Conservation (phyloP, 2,888 invertebrate species). For the Acrobasis consociella region DNA sequence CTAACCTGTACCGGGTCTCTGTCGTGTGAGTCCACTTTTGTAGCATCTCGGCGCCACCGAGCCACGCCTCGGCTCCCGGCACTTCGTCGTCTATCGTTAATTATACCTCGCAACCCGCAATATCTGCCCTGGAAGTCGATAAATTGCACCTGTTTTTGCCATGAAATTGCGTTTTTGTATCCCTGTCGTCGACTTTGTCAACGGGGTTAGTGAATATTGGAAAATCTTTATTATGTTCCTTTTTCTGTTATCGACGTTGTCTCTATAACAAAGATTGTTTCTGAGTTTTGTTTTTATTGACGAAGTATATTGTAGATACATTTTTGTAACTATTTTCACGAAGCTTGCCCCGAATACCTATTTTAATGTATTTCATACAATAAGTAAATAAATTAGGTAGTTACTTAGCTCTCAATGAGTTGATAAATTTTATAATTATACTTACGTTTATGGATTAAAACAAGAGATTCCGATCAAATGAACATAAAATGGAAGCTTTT, state of each 20-base stretch:
- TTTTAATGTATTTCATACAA: too few relatives aligned
- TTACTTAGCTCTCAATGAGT: too few relatives aligned
- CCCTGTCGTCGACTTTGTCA: slow-evolving; percentile 20
- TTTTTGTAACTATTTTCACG: too few relatives aligned
- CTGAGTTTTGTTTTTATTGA: too few relatives aligned
- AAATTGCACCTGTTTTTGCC: slow-evolving; percentile 54
- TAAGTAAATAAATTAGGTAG: too few relatives aligned
- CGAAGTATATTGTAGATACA: too few relatives aligned
- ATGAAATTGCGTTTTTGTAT: slow-evolving; percentile 29
- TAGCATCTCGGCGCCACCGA: slow-evolving; percentile 57
- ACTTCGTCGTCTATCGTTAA: slow-evolving; percentile 61
- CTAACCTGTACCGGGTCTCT: slow-evolving; percentile 31
- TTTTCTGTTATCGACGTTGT: background rate
- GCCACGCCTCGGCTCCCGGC: slow-evolving; percentile 69
- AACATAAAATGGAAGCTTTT: too few relatives aligned
- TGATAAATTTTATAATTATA: too few relatives aligned
- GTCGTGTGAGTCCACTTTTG: slow-evolving; percentile 7
- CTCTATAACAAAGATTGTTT: too few relatives aligned
- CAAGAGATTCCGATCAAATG: too few relatives aligned
- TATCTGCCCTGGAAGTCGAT: slow-evolving; percentile 51
- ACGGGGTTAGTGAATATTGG: slow-evolving; percentile 17
- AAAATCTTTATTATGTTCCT: background rate
- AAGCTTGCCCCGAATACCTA: too few relatives aligned
- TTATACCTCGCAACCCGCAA: slow-evolving; percentile 62
- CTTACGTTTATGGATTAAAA: too few relatives aligned